Percentiles rank a stretch among this genome's conserved stretches.
Conservation (phyloP, 1,140 invertebrate genomes). For the Drosophila pseudoananassae region DNA sequence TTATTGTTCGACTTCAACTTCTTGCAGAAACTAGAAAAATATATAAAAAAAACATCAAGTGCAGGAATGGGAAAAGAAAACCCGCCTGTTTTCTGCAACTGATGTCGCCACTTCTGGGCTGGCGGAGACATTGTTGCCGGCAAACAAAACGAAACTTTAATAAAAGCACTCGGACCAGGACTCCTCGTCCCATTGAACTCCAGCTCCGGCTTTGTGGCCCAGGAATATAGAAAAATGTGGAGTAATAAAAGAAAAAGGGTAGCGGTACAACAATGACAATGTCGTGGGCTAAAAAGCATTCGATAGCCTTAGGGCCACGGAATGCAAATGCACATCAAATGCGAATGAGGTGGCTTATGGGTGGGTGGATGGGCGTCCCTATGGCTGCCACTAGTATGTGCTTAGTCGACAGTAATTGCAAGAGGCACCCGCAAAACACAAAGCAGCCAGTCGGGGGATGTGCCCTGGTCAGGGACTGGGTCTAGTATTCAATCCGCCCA, state of each 20-base stretch:
- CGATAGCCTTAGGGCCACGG: constrained; percentile 62
- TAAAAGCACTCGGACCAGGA: constrained; percentile 60
- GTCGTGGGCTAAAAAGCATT: constrained; percentile 63
- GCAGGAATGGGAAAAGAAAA: background rate
- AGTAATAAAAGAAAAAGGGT: constrained; percentile 39
- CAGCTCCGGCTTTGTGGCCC: constrained; percentile 55
- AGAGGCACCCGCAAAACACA: constrained; percentile 31
- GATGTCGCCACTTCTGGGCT: constrained; percentile 61
- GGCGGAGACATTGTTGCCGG: constrained; percentile 65
- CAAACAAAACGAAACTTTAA: constrained; percentile 78
- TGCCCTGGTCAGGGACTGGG: constrained; percentile 39
- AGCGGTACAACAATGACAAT: constrained; percentile 67
- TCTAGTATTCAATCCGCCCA: constrained; percentile 16
- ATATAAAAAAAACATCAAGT: background rate
- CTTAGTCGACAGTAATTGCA: constrained; percentile 60
- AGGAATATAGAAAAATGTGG: constrained; percentile 28
- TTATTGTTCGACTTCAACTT: constrained; percentile 44
- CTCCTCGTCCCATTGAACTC: constrained; percentile 12
- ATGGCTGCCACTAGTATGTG: background rate
- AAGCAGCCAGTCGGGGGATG: constrained; percentile 24
- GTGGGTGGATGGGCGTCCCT: background rate
- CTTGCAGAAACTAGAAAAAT: constrained; percentile 1
- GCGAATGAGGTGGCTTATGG: constrained; percentile 19
- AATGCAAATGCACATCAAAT: constrained; percentile 67
- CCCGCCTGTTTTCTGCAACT: constrained; percentile 23